Evolutionary conservation across 2,797 vertebrate genomes (phyloP).

Genomic region (Bucorvus abyssinicus): DNA sequence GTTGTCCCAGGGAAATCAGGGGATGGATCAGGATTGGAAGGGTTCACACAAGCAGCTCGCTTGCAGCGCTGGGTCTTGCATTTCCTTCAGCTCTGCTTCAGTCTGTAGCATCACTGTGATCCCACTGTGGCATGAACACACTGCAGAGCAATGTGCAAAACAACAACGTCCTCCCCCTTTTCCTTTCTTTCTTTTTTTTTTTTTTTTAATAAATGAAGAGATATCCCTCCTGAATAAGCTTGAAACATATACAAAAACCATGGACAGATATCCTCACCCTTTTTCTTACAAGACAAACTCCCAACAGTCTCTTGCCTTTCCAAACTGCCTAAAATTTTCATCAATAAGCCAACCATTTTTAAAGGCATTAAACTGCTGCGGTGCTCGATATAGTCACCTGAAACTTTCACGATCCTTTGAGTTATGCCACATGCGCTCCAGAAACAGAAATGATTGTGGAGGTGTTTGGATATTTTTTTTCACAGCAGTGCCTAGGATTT

Average conservation of each 20-base stretch:
- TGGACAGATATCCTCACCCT: not conserved
- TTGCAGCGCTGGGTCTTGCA: not conserved
- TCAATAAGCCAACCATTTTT: not conserved
- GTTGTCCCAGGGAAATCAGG: not conserved
- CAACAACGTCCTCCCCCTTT: not conserved
- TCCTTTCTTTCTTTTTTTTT: not conserved
- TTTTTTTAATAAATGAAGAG: not conserved
- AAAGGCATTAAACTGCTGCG: not conserved
- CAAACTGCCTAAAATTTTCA: not conserved
- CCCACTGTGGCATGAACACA: not conserved
- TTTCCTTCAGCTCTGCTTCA: not conserved
- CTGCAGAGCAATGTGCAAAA: not conserved
- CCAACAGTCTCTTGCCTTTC: not conserved
- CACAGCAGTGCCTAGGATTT: not conserved
- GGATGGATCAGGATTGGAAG: not conserved
- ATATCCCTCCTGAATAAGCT: not conserved
- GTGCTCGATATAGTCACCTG: not conserved
- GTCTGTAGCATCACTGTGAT: not conserved
- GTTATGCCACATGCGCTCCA: not conserved
- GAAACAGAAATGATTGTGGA: not conserved
- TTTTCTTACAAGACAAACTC: not conserved
- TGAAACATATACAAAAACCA: not conserved
- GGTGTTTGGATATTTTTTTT: not conserved
- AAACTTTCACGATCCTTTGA: not conserved
- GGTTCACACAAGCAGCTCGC: accelerated